Conservation (phyloP, 2,113 vertebrate species). For the Myiozetetes cayanensis region DNA sequence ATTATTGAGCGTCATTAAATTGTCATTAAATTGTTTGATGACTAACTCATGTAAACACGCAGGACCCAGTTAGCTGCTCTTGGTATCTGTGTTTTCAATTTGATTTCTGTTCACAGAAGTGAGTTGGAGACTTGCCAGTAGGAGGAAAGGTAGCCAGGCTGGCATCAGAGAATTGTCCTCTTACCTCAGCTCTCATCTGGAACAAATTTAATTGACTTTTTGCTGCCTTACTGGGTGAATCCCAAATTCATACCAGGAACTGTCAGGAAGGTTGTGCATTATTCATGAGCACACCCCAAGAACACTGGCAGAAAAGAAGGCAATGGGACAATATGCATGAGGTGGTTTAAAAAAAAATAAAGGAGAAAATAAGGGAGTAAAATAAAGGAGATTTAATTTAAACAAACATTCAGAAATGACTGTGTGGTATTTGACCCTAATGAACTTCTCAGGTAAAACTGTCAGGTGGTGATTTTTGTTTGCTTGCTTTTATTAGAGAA, state of each 20-base stretch:
- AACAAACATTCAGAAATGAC: not conserved
- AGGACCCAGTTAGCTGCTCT: not conserved
- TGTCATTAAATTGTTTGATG: not conserved
- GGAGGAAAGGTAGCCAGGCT: accelerated
- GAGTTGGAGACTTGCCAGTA: not conserved
- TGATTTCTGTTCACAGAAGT: not conserved
- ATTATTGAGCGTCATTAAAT: not conserved
- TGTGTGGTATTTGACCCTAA: not conserved
- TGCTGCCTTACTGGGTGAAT: not conserved
- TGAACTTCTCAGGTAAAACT: not conserved
- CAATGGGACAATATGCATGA: not conserved
- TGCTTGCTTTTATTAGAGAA: not conserved
- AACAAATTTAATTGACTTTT: not conserved
- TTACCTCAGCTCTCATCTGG: not conserved
- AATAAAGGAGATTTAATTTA: not conserved
- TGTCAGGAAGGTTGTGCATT: not conserved
- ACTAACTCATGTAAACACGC: not conserved
- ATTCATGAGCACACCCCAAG: not conserved
- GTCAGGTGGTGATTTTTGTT: not conserved
- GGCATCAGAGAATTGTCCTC: not conserved
- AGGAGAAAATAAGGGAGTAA: not conserved
- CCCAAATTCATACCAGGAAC: not conserved
- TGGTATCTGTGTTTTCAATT: not conserved
- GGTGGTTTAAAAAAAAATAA: not conserved
- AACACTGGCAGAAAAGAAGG: not conserved